Evolutionary conservation across 2,888 invertebrate genomes (phyloP), one percentile per base, ranked within the genome.

Genomic region (Globia sparganii): DNA sequence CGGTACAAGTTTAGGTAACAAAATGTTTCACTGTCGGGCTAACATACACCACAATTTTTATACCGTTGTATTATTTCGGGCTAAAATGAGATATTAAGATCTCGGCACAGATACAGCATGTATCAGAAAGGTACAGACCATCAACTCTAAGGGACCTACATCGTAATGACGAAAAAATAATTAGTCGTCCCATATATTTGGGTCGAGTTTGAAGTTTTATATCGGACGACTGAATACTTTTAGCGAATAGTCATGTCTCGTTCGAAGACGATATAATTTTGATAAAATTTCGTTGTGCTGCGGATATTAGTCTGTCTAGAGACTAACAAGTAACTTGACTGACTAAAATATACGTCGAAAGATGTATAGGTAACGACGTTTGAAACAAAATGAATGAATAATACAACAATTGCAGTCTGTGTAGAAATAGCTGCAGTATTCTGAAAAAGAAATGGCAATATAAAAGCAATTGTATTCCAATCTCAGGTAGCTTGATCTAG

Each of bases 351-450:
- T 61, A 61, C 34, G 11, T 1, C 11, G 11, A 61, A 61, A 34
- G 31, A 11, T 1, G 9, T 3, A 59, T 31, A 59, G 18, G 4
- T 4, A 21, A 69, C 3, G 58, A 59, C 8, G 18, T 53, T 56
- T 46, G 21, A 46, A 81, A 46, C 4, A 25, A 49, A 59, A 28
- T 75, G 59, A 69, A 81, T 80, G 18, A 81, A 70, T 76, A 62
- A 66, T 67, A 25, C n/a, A 65, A 46, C 31, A 18, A 67, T 69
- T 65, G 49, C 80, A 61, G 28, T 4, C 46, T 25, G 46, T 3
- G 37, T 49, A 61, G 31, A 58, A 80, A 58, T 59, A 61, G 65
- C 65, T 46, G 40, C 49, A 37, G 34, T 28, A 65, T n/a, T 34
- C 40, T 31, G n/a, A 53, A 21, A 49, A 18, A 34, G 40, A 28